Evolutionary conservation across 2,797 vertebrate genomes (phyloP).

Genomic region (Chloroceryle inda): DNA sequence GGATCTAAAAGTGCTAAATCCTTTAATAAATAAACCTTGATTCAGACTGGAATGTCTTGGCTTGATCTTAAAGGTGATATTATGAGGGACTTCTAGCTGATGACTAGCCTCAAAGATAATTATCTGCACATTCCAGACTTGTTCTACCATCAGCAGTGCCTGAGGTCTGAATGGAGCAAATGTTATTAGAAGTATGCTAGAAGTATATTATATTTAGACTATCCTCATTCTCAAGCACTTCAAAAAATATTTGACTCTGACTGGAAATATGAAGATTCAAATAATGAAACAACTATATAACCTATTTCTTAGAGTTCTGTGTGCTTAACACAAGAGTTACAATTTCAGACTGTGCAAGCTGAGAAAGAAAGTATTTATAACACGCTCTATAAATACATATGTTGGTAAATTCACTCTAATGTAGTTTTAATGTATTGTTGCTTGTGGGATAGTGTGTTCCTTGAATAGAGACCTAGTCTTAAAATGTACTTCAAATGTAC

Average conservation of each 20-base stretch:
- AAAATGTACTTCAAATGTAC: neutral
- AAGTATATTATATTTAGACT: constrained; percentile 67
- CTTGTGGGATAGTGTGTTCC: neutral
- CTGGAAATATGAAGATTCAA: constrained; percentile 28
- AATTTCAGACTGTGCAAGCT: neutral
- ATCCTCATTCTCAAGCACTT: constrained; percentile 28
- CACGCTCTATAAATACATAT: neutral
- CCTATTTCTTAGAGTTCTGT: neutral
- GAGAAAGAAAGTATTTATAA: neutral
- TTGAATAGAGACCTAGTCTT: neutral
- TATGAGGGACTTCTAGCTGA: constrained; percentile 73
- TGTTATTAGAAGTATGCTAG: constrained; percentile 57
- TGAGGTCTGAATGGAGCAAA: constrained; percentile 65
- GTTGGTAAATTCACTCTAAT: neutral
- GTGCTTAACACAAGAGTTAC: neutral
- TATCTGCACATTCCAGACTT: constrained; percentile 82
- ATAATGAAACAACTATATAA: neutral
- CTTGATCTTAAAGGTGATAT: constrained; percentile 84
- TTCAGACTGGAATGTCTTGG: constrained; percentile 86
- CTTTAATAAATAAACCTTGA: constrained; percentile 86
- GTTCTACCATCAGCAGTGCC: constrained; percentile 71
- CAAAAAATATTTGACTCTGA: constrained; percentile 27
- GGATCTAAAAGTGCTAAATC: constrained; percentile 85
- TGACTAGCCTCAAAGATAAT: constrained; percentile 81
- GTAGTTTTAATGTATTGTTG: neutral